Conservation (phyloP, 2,888 invertebrate species). For the Diaphora mendica region DNA sequence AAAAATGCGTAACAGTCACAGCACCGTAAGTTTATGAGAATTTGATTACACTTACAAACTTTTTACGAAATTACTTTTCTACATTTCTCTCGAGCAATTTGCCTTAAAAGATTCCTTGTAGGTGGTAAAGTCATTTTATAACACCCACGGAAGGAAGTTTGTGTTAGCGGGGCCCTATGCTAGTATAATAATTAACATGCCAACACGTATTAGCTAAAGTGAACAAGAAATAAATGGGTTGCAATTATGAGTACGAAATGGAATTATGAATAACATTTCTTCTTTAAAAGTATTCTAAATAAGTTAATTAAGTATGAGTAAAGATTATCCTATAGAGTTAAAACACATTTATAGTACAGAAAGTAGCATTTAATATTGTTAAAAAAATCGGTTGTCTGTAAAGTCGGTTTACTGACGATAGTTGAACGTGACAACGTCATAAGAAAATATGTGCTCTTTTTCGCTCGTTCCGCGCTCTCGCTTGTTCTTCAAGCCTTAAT, state of each 20-base stretch:
- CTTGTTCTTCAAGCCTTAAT: no score
- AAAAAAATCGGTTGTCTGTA: no score
- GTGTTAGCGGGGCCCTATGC: slow-evolving; percentile 1
- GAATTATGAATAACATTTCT: neutral
- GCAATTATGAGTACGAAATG: slow-evolving; percentile 6
- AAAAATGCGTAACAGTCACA: neutral
- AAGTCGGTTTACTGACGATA: no score
- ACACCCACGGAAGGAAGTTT: slow-evolving; percentile 8
- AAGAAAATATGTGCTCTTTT: no score
- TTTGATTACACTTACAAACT: slow-evolving; percentile 8
- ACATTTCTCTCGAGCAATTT: neutral
- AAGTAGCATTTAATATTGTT: no score
- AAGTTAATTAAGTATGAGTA: no score
- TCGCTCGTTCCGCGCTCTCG: no score
- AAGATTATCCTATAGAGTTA: neutral
- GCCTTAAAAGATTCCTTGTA: slow-evolving; percentile 1
- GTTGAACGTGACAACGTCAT: no score
- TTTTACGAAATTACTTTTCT: slow-evolving; percentile 1
- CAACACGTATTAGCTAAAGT: slow-evolving; percentile 16
- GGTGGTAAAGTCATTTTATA: neutral
- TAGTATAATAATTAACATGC: slow-evolving; percentile 18
- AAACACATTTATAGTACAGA: no score
- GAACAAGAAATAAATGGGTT: slow-evolving; percentile 9
- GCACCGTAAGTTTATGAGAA: slow-evolving; percentile 1
- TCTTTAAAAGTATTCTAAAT: neutral